Base-by-base conservation (phyloP, 2,113 vertebrate species). In the Caranx ignobilis region DNA sequence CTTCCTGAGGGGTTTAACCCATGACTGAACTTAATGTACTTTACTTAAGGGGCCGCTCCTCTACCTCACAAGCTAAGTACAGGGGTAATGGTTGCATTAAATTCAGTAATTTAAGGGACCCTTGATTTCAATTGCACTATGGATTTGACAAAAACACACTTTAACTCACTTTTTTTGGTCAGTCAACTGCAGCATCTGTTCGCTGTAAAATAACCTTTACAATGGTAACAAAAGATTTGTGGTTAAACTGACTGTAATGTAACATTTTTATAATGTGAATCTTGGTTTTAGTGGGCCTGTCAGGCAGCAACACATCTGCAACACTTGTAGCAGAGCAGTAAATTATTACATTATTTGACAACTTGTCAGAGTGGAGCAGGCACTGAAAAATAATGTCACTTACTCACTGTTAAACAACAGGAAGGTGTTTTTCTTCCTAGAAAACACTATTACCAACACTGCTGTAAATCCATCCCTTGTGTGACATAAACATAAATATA, bases 1-100 rank as follows among this genome's bases (percentile, higher is more conserved):
- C 16, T 43, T 55, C 9, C 1, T 75, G 65, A 26, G 3, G n/a
- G 16, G 16, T 79, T 80, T 66, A 67, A 65, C 60, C 43, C 71
- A 31, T 50, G 67, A 63, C 67, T 77, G 52, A 5, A 41, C 69
- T 68, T 63, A 72, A 81, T 71, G 41, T 37, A 11, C 41, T 41
- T 45, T n/a, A 45, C 65, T 50, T 63, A 32, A 57, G 12, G 11
- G n/a, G 6, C 63, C 45, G 9, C 32, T 71, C 35, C 10, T 26
- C 18, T 37, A 11, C 35, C 62, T 67, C 54, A 54, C 61, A 75
- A 54, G 26, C 26, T 26, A 26, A 75, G 54, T 66, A 10, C 4
- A 2, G 15, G 21, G n/a, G 2, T 31, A 68, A 34, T 31, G 43
- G 57, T 54, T 47, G 67, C 81, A 32, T 72, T 72, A 31, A 60